Conservation (phyloP, 2,113 vertebrate genomes). For the Mola mola region DNA sequence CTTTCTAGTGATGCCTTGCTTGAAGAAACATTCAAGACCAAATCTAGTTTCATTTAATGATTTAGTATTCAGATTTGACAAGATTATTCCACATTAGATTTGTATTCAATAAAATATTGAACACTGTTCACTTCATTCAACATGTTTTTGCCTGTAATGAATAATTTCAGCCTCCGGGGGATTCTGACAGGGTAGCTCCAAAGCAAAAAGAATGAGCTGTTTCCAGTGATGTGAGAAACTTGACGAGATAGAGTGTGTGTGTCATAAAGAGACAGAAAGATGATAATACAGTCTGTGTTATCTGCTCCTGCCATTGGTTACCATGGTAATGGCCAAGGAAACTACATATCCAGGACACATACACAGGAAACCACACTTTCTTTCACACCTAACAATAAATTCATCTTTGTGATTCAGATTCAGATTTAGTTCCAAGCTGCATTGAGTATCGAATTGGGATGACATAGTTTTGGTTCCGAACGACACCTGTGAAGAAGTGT, state of each 20-base stretch:
- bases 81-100: too few species aligned
- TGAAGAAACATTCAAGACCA: too few species aligned
- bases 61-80: too few species aligned
- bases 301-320: constrained; percentile 64
- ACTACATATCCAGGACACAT: constrained; percentile 55
- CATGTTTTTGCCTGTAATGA: too few species aligned
- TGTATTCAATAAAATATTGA: too few species aligned
- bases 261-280: constrained; percentile 25
- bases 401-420: constrained; percentile 23
- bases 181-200: neutral
- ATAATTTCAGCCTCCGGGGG: neutral
- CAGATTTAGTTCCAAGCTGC: neutral
- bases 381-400: constrained; percentile 56
- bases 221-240: constrained; percentile 64
- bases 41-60: too few species aligned
- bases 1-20: too few species aligned
- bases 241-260: constrained; percentile 53
- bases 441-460: neutral
- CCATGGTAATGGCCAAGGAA: constrained; percentile 67
- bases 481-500: neutral
- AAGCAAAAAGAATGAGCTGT: neutral
- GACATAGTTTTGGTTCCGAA: neutral
- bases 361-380: constrained; percentile 6
- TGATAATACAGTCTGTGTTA: constrained; percentile 47
- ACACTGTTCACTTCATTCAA: constrained; percentile 3